Conservation (phyloP, 1,140 invertebrate species). For the Drosophila paulistorum region DNA sequence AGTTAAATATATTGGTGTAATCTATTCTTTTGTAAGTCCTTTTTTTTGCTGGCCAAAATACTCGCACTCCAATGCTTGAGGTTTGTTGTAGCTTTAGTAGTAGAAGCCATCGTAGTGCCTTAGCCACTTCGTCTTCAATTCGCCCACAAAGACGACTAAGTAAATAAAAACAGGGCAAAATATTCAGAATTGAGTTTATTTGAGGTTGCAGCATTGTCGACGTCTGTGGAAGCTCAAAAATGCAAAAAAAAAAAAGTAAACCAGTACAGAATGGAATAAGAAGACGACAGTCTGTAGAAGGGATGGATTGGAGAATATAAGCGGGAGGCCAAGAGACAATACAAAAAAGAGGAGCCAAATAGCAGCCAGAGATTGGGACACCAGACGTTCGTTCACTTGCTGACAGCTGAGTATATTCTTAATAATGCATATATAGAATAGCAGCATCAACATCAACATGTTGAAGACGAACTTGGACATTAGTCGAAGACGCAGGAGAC, state of each 20-base stretch:
- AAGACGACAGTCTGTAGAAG: not conserved
- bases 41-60: not conserved
- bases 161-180: slow-evolving; percentile 19
- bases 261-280: not conserved
- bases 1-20: too few relatives aligned
- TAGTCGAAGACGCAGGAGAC: not conserved
- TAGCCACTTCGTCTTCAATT: slow-evolving; percentile 9
- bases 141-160: slow-evolving; percentile 6
- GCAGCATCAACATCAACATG: slow-evolving; percentile 39
- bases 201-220: slow-evolving; percentile 17
- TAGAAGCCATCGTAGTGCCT: not conserved
- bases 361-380: slow-evolving; percentile 48
- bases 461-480: slow-evolving; percentile 10
- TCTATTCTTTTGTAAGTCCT: too few relatives aligned
- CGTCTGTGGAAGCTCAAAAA: slow-evolving; percentile 32
- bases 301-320: not conserved
- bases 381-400: slow-evolving; percentile 68
- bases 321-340: slow-evolving; percentile 2
- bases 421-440: slow-evolving; percentile 70
- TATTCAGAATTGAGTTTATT: slow-evolving; percentile 10
- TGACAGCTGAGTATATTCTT: slow-evolving; percentile 78
- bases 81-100: not conserved
- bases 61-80: not conserved
- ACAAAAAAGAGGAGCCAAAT: slow-evolving; percentile 1
- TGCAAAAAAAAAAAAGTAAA: slow-evolving; percentile 18